phyloP scores from a whole-genome alignment of 2,888 invertebrate species.

The Keiferia lycopersicella region DNA sequence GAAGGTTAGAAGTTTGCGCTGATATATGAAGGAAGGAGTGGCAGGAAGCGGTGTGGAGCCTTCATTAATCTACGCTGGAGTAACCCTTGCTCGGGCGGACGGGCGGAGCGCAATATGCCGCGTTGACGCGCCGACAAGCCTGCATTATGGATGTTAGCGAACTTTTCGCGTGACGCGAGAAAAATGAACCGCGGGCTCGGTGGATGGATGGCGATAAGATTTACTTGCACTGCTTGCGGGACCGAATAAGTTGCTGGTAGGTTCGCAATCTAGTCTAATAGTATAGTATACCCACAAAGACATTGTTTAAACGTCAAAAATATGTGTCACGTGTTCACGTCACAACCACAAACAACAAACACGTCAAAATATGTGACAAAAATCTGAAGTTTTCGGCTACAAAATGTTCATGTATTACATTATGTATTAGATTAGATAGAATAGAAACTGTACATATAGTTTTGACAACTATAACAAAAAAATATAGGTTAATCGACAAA shows the following conservation, averaged over 20 bases:
- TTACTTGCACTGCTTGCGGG: constrained; percentile 43
- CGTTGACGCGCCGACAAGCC: constrained; percentile 77
- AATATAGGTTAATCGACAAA: no score
- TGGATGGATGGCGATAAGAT: constrained; percentile 70
- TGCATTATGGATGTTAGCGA: constrained; percentile 77
- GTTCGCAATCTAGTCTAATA: background rate
- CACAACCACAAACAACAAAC: no score
- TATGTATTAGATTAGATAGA: no score
- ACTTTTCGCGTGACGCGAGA: constrained; percentile 76
- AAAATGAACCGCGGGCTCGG: constrained; percentile 73
- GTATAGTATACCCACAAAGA: no score
- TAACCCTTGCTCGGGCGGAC: constrained; percentile 56
- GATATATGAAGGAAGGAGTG: constrained; percentile 38
- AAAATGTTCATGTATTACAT: no score
- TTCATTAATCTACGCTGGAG: constrained; percentile 60
- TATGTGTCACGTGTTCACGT: no score
- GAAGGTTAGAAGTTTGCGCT: constrained; percentile 18
- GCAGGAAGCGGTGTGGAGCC: constrained; percentile 42
- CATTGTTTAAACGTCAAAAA: no score
- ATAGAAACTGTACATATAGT: no score
- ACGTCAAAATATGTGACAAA: no score
- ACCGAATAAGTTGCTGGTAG: background rate
- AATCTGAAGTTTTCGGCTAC: no score
- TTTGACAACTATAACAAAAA: no score
- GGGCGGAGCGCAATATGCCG: constrained; percentile 62